Percentiles rank a stretch among this genome's conserved stretches.
These are phyloP conservation scores for Drosophila tropicalis DNA, from an alignment of 1,140 invertebrate species.

Conservation along the genomic window DNA sequence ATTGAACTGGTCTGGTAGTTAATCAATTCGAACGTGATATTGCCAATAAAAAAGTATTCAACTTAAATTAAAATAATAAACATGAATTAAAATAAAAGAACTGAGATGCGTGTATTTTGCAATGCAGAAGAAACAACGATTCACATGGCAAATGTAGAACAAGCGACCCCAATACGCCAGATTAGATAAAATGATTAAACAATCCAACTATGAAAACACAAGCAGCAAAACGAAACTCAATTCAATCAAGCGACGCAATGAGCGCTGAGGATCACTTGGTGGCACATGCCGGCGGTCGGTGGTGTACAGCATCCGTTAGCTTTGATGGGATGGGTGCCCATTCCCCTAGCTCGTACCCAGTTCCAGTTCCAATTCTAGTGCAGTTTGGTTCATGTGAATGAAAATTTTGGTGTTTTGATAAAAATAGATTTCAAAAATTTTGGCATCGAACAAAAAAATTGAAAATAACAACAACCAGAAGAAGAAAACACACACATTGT, in stretches of 20 bases:
- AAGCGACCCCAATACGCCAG: constrained; percentile 46
- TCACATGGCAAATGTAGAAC: background rate
- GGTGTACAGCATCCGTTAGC: constrained; percentile 39
- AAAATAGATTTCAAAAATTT: constrained; percentile 70
- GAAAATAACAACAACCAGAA: background rate
- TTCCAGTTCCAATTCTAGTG: constrained; percentile 21
- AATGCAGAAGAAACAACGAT: background rate
- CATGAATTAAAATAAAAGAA: background rate
- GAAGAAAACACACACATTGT: constrained; percentile 13
- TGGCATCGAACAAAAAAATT: constrained; percentile 38
- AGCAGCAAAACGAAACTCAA: constrained; percentile 38
- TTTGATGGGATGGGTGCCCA: constrained; percentile 10
- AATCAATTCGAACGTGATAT: background rate
- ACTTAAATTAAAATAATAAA: background rate
- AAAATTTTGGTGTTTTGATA: constrained; percentile 24
- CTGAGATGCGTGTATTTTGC: background rate
- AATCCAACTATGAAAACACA: constrained; percentile 40
- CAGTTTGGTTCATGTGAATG: constrained; percentile 37
- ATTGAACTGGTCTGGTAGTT: no score
- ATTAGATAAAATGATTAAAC: constrained; percentile 75
- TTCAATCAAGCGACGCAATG: constrained; percentile 59
- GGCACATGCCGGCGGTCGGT: constrained; percentile 1
- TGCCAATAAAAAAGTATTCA: background rate
- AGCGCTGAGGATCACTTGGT: background rate
- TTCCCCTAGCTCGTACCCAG: background rate